Evolutionary conservation across 2,797 vertebrate species (phyloP), one percentile per base, ranked within the genome.

Genomic region (Miichthys miiuy): DNA sequence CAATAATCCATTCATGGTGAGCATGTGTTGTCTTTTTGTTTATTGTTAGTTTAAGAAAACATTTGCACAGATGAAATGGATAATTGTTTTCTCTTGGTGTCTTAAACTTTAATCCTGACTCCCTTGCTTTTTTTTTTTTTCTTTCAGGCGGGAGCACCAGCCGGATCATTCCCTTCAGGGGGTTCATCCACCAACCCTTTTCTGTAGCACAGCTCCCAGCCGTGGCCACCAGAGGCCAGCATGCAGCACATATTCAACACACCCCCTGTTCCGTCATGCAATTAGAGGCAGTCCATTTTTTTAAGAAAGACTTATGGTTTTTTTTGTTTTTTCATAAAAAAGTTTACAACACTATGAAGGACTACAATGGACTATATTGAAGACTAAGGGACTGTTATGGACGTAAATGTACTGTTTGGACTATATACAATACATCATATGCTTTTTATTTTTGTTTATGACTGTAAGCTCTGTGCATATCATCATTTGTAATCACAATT

Each of bases 1-100:
- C 94, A 98, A 95, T 95, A 99, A 99, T 91, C 98, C 98, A 69
- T 99, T 99, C 90, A 98, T 99, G 97, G 98, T 99, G 86, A 97
- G 96, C 70, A 79, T 79, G 72, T 18, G 1, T 58, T 51, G 23
- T 62, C 23, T 56, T 57, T 27, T 44, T 2, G 76, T 79, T 68
- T 20, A 5, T 11, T n/a, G 27, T 75, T 16, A n/a, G 6, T 18
- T 58, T 18, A 41, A 51, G 14, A 56, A 61, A 48, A 21, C 42
- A 23, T 57, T 18, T 51, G 2, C 46, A 18, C 0, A 51, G 62
- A 38, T 47, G 7, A 52, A 38, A 60, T 2, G 4, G 2, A 55
- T 42, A 4, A 56, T 48, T 68, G 14, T 72, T 56, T 69, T 52
- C 20, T 57, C 44, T 42, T 21, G 13, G 20, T 34, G 46, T 65